A percentile compares a stretch with the other conserved stretches of the same genome.
These are phyloP conservation scores for Hemithea aestivaria DNA, from an alignment of 2,888 invertebrate genomes.

Conservation along the genomic window DNA sequence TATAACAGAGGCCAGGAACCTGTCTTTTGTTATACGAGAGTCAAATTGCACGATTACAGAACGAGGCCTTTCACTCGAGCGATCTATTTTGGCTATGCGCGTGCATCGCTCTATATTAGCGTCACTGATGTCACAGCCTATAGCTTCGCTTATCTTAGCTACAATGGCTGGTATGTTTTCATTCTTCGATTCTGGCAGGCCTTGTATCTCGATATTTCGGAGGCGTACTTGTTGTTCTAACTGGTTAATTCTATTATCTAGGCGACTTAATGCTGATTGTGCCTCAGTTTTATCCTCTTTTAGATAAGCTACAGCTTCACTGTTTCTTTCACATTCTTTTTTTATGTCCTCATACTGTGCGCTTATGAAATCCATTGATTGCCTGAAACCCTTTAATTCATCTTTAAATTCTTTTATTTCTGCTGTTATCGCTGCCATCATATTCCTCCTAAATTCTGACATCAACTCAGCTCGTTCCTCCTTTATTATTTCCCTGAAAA, in stretches of 20 bases:
- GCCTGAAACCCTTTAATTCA: too few relatives aligned
- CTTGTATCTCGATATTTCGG: background rate
- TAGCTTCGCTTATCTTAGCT: too few relatives aligned
- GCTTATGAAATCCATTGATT: too few relatives aligned
- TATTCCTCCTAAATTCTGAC: background rate
- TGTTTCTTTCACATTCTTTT: background rate
- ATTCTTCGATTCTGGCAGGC: background rate
- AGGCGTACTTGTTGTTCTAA: background rate
- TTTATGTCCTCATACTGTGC: background rate
- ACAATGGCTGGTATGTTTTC: background rate
- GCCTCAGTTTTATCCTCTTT: background rate
- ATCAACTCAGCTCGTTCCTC: too few relatives aligned
- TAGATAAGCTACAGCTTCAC: background rate
- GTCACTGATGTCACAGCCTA: too few relatives aligned
- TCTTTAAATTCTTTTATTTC: background rate
- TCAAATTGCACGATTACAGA: background rate
- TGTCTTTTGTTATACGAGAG: too few relatives aligned
- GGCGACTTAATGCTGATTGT: background rate
- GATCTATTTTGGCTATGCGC: too few relatives aligned
- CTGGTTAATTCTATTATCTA: background rate
- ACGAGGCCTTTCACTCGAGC: background rate
- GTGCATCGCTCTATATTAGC: too few relatives aligned
- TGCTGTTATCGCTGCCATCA: background rate
- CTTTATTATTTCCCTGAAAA: too few relatives aligned
- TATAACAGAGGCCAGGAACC: too few relatives aligned